Evolutionary conservation across 2,113 vertebrate species (phyloP), one percentile per base, ranked within the genome.

Genomic region (Semicossyphus pulcher): DNA sequence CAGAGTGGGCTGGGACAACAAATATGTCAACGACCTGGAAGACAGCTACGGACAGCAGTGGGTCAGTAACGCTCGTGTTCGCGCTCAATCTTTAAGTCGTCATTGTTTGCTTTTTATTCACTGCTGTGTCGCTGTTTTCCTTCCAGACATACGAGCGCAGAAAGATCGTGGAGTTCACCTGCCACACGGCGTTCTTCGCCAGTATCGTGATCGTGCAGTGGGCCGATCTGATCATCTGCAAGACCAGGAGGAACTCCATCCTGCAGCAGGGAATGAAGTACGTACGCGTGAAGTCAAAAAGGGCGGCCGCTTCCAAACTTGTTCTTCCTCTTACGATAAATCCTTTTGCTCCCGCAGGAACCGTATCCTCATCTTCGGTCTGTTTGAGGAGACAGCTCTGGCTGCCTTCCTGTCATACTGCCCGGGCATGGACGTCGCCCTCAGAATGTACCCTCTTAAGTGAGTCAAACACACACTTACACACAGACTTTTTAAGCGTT

Each of bases 241-340:
- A 98, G 80, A 97, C 97, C 29, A 94, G 97, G 1, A 95, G 95
- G 69, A 98, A 98, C 91, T 97, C 96, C 0, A 95, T 98, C 70
- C 85, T 98, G 85, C 96, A 96, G 82, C 97, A 98, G 63, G 97
- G 97, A 89, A 97, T 98, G 96, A 97, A 94, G 96, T 97, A 91
- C 54, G 96, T 76, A 0, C 52, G 1, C 42, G n/a, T n/a, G n/a
- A n/a, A n/a, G n/a, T n/a, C n/a, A n/a, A n/a, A n/a, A n/a, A n/a
- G n/a, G n/a, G n/a, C n/a, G n/a, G n/a, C n/a, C n/a, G n/a, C n/a
- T n/a, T n/a, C n/a, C n/a, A n/a, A n/a, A n/a, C n/a, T 4, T 18
- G 5, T 20, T 41, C 5, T 7, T 3, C 10, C 21, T 52, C 28
- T 61, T n/a, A n/a, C n/a, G n/a, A n/a, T n/a, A n/a, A n/a, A n/a